Conservation (phyloP, 2,797 vertebrate genomes). For the Bradypodion pumilum region DNA sequence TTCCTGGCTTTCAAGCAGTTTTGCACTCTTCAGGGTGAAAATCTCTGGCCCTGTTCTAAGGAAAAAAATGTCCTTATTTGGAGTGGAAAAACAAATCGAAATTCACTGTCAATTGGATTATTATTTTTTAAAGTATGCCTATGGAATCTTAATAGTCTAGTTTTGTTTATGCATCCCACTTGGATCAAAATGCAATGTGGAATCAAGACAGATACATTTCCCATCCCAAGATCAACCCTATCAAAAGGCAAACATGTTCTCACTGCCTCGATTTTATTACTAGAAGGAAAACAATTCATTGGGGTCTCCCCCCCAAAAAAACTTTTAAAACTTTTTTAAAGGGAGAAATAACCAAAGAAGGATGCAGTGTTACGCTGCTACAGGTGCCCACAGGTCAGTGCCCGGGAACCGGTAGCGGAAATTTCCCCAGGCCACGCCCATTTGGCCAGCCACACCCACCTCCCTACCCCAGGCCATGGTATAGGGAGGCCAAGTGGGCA, state of each 20-base stretch:
- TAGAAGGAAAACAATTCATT: slow-evolving; percentile 42
- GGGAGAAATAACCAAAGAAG: not conserved
- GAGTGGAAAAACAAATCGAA: slow-evolving; percentile 70
- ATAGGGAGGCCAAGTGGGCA: no score
- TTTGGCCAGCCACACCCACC: no score
- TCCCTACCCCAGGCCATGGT: no score
- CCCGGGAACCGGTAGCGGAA: no score
- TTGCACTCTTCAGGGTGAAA: slow-evolving; percentile 59
- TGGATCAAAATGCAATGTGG: slow-evolving; percentile 50
- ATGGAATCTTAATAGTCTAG: slow-evolving; percentile 41
- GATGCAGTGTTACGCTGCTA: no score
- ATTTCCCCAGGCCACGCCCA: no score
- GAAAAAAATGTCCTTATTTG: slow-evolving; percentile 73
- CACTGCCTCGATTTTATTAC: slow-evolving; percentile 19
- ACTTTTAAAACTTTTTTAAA: slow-evolving; percentile 9
- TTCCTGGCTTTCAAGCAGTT: slow-evolving; percentile 54
- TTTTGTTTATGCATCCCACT: slow-evolving; percentile 52
- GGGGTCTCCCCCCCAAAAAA: slow-evolving; percentile 42
- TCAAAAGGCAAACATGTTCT: not conserved
- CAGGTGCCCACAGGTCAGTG: no score
- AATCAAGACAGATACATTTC: not conserved
- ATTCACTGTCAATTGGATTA: slow-evolving; percentile 53
- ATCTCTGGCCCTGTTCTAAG: slow-evolving; percentile 59
- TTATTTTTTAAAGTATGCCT: slow-evolving; percentile 29
- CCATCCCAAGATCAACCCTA: slow-evolving; percentile 31